Evolutionary conservation across 1,140 invertebrate genomes (phyloP).

Genomic region (Lepidurus packardi): DNA sequence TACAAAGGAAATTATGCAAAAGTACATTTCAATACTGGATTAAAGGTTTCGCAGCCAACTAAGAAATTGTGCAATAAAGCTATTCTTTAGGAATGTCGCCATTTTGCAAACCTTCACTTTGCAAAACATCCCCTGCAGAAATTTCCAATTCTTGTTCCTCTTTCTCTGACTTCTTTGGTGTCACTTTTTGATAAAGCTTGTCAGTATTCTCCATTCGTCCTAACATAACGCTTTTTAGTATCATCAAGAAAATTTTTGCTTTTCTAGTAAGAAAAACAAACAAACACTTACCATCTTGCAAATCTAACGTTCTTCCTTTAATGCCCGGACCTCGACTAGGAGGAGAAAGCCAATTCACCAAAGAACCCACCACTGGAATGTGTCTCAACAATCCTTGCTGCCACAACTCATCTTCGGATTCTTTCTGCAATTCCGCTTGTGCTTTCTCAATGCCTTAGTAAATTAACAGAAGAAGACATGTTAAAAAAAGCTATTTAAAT

Average conservation of each 20-base stretch:
- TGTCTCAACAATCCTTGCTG: constrained; percentile 89
- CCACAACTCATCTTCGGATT: constrained; percentile 81
- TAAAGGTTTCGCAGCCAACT: background rate
- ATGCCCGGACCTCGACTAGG: constrained; percentile 62
- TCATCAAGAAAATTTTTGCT: background rate
- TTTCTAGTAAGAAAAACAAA: background rate
- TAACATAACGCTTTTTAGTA: background rate
- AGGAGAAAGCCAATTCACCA: constrained; percentile 83
- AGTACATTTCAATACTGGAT: constrained; percentile 15
- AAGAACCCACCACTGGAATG: constrained; percentile 82
- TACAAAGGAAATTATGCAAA: background rate
- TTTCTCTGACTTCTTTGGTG: background rate
- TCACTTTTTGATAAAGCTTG: background rate
- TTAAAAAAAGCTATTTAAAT: background rate
- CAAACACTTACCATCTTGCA: constrained; percentile 22
- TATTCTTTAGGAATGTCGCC: background rate
- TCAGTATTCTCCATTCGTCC: background rate
- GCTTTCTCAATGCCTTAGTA: constrained; percentile 80
- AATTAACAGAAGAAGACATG: too few relatives aligned
- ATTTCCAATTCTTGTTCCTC: background rate
- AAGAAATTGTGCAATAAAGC: background rate
- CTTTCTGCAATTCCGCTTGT: constrained; percentile 79
- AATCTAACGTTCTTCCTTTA: constrained; percentile 35
- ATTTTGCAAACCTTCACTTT: background rate
- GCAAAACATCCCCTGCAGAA: background rate